Base-by-base conservation (phyloP, 2,797 vertebrate genomes). In the Delichon dasypus region DNA sequence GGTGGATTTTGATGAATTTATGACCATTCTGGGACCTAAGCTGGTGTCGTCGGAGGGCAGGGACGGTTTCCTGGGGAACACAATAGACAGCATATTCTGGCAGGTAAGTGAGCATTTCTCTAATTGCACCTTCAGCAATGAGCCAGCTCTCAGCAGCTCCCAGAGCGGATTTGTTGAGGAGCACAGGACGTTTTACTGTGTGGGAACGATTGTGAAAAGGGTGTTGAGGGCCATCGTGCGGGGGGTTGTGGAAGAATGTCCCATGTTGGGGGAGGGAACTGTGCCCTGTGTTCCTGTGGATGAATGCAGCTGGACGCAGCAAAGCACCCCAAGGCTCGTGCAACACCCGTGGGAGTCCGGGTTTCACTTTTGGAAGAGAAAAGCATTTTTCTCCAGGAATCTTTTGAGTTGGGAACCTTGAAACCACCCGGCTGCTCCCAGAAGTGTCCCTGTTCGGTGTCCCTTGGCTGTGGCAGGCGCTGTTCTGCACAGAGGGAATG, bases 71-170 rank as follows among this genome's bases (percentile, higher is more conserved):
- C 98, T 99, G 85, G 99, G 99, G 80, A 99, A 98, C 95, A 99
- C 99, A 84, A 99, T 99, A 98, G 99, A 99, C 92, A 99, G 98
- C 97, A 99, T 99, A 98, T 99, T 99, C 98, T 99, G 99, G 99
- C 99, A 99, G 98, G 99, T 99, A 96, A 98, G 98, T 80, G 74
- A 67, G 16, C 25, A 11, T 9, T 44, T 64, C 71, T 58, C 30
- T 0, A 44, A 66, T 10, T 62, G 36, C 29, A 70, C 0, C 51
- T 75, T 68, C 27, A 88, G 18, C 47, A 36, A 36, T 58, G 25
- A 58, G 55, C 55, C 38, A 84, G 18, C 27, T 32, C 13, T 47
- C 40, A 47, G 7, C 30, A 45, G n/a, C 67, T 88, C 54, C 57
- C 67, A 53, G 36, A 54, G 22, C 0, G 40, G 20, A 38, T 58